phyloP scores from a whole-genome alignment of 2,888 invertebrate species.

The Ctena decussata region DNA sequence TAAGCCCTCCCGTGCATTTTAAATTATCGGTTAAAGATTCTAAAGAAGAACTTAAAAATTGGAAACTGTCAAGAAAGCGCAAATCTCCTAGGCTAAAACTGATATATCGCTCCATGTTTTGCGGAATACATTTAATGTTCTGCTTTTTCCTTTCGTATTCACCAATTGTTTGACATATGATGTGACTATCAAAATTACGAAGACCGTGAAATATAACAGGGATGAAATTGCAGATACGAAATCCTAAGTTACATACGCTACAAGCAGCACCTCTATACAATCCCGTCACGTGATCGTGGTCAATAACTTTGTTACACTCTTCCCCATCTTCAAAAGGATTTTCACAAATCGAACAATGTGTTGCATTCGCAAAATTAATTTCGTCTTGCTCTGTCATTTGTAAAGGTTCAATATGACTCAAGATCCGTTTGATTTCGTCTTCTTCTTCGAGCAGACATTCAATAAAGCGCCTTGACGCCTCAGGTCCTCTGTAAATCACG shows the following conservation, averaged over 20 bases:
- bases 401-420: slow-evolving; percentile 19
- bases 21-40: slow-evolving; percentile 6
- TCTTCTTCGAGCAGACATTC: slow-evolving; percentile 34
- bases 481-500: slow-evolving; percentile 9
- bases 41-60: slow-evolving; percentile 3
- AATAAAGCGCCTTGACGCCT: slow-evolving; percentile 4
- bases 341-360: slow-evolving; percentile 40
- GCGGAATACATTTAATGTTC: slow-evolving; percentile 59
- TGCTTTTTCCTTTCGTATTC: slow-evolving; percentile 14
- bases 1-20: neutral
- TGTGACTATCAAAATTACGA: slow-evolving; percentile 37
- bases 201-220: slow-evolving; percentile 55
- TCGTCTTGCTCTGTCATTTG: neutral
- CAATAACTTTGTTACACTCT: slow-evolving; percentile 21
- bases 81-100: slow-evolving; percentile 15
- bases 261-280: neutral
- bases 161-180: slow-evolving; percentile 29
- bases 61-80: neutral
- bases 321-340: neutral
- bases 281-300: slow-evolving; percentile 30
- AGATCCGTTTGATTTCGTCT: slow-evolving; percentile 31
- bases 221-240: slow-evolving; percentile 20
- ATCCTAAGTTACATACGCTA: neutral
- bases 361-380: slow-evolving; percentile 17
- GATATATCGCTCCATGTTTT: slow-evolving; percentile 57